Evolutionary conservation across 92 coral and sea anemone genomes (phyloP).

Genomic region (Porites lobata): DNA sequence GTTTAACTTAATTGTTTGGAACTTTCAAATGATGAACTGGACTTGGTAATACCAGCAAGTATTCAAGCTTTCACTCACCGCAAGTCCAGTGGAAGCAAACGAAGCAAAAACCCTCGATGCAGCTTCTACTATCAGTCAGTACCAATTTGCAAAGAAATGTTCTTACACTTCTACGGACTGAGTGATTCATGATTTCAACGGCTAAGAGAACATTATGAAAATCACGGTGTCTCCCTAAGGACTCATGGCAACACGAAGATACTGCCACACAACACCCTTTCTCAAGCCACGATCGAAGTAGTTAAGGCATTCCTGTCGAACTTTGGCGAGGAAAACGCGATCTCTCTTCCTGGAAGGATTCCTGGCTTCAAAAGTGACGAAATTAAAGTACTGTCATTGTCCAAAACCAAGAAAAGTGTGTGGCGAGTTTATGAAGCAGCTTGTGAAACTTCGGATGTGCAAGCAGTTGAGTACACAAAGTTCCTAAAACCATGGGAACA

Average conservation of each 20-base stretch:
- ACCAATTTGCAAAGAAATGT: constrained; percentile 66
- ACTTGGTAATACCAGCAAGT: background rate
- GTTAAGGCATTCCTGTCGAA: constrained; percentile 22
- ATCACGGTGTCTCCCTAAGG: constrained; percentile 46
- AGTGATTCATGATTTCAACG: too few relatives aligned
- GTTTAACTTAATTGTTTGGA: too few relatives aligned
- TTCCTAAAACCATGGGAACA: background rate
- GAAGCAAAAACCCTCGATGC: constrained; percentile 55
- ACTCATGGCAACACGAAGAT: constrained; percentile 48
- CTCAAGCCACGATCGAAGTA: constrained; percentile 30
- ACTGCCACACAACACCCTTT: constrained; percentile 44
- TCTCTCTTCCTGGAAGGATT: too few relatives aligned
- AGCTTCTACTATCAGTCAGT: constrained; percentile 41
- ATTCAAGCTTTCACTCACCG: constrained; percentile 54
- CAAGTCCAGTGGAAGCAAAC: constrained; percentile 51
- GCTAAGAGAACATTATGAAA: too few relatives aligned
- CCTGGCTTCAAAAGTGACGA: too few relatives aligned
- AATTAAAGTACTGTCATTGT: too few relatives aligned
- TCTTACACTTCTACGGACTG: constrained; percentile 32
- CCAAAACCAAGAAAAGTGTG: constrained; percentile 3
- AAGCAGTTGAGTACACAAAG: constrained; percentile 11
- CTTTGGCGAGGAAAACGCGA: too few relatives aligned
- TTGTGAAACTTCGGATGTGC: constrained; percentile 18
- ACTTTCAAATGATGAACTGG: too few relatives aligned
- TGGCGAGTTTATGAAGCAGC: constrained; percentile 22